These are phyloP conservation scores for Allacma fusca DNA, from an alignment of 2,888 invertebrate species.

Conservation along the genomic window DNA sequence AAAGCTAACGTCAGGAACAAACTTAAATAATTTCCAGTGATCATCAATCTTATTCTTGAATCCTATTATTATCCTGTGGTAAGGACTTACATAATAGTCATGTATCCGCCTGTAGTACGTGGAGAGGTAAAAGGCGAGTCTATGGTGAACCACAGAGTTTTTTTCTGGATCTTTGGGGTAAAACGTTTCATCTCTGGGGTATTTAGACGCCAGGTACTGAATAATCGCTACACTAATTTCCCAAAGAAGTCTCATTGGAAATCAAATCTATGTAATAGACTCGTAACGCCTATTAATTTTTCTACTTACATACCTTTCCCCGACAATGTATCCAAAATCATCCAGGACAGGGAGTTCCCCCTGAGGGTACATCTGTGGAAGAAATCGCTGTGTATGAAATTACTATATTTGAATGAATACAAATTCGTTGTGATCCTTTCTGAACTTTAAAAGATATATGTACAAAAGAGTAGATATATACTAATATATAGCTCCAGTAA, in stretches of 20 bases:
- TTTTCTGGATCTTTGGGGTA: constrained; percentile 74
- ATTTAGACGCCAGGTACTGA: constrained; percentile 80
- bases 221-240: constrained; percentile 71
- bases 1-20: background rate
- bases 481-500: too few relatives aligned
- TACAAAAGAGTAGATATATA: too few relatives aligned
- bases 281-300: background rate
- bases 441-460: too few relatives aligned
- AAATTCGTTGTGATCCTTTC: too few relatives aligned
- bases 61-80: too few relatives aligned
- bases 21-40: background rate
- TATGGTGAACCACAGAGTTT: constrained; percentile 79
- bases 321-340: constrained; percentile 78
- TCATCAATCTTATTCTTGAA: background rate
- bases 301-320: constrained; percentile 73
- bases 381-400: too few relatives aligned
- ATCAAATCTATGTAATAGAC: too few relatives aligned
- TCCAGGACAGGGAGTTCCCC: constrained; percentile 74
- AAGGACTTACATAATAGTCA: constrained; percentile 72
- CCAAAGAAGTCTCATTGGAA: constrained; percentile 20
- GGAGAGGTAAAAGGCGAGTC: constrained; percentile 79
- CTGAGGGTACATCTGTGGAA: constrained; percentile 61
- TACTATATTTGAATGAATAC: too few relatives aligned
- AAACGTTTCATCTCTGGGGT: constrained; percentile 71
- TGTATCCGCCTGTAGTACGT: constrained; percentile 78